Base-by-base conservation (phyloP, 2,113 vertebrate species). In the Myotis davidii region DNA sequence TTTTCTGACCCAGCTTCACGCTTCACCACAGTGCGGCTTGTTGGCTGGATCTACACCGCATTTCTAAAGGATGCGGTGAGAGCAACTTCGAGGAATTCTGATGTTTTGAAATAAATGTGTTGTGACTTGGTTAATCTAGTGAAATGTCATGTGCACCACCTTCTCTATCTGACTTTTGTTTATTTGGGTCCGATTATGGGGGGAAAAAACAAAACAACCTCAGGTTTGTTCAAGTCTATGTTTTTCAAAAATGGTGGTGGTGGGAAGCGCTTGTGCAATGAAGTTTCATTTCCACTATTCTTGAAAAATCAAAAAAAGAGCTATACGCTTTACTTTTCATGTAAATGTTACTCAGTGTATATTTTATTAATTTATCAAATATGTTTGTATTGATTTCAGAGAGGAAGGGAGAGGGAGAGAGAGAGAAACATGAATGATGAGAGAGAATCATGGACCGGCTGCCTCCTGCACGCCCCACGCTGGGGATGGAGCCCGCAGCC, bases 1-100 rank as follows among this genome's bases (percentile, higher is more conserved):
- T 97, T 97, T 96, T 97, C 94, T 16, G 50, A 97, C 90, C 92
- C 95, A 96, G 94, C 84, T 97, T 97, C 93, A 50, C 78, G 84
- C 95, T 97, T 85, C 0, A 83, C 79, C 93, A 17, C 42, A 90
- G 77, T 87, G 85, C 92, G 90, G 45, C 84, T 61, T 93, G 59
- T 86, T 90, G 17, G 32, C 78, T 59, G 78, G 34, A 54, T 65
- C 0, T 37, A 17, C 29, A n/a, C 78, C 27, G 56, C 52, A 52
- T 76, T 96, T 85, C 72, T 59, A 56, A 92, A 93, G 61, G 34
- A 78, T 48, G 10, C 56, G 70, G 18, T 34, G 65, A 93, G 29
- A 79, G 18, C 45, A 85, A 61, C 29, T 92, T 94, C 85, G 88
- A 89, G 67, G 72, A 97, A 97, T 90, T 94, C 89, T 65, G 65